Percentiles rank a stretch among this genome's conserved stretches.
Conservation (phyloP, 2,888 invertebrate genomes). For the Tortrix viridana region DNA sequence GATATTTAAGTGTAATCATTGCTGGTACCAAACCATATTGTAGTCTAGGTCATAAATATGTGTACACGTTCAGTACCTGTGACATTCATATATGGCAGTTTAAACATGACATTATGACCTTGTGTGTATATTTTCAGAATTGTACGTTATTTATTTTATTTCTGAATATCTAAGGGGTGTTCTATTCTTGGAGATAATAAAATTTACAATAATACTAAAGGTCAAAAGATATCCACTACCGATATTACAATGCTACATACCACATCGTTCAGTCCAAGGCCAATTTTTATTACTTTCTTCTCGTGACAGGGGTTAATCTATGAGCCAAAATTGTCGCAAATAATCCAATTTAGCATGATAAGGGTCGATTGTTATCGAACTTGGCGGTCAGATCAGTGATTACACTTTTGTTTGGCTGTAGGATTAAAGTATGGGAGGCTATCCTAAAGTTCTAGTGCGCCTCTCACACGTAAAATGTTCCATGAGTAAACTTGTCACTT, state of each 20-base stretch:
- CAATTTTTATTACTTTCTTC: constrained; percentile 38
- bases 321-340: constrained; percentile 38
- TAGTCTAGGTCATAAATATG: too few species aligned
- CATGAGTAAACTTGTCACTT: too few species aligned
- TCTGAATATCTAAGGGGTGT: background rate
- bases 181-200: background rate
- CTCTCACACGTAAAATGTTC: too few species aligned
- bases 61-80: too few species aligned
- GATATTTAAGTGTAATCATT: too few species aligned
- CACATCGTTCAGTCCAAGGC: constrained; percentile 1
- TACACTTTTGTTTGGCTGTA: constrained; percentile 6
- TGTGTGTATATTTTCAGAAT: too few species aligned
- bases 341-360: constrained; percentile 37
- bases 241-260: background rate
- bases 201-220: background rate
- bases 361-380: constrained; percentile 34
- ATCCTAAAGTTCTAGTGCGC: too few species aligned
- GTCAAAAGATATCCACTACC: background rate
- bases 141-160: too few species aligned
- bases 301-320: constrained; percentile 39
- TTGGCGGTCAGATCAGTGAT: constrained; percentile 5
- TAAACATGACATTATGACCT: too few species aligned
- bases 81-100: too few species aligned
- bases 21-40: too few species aligned
- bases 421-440: background rate